Conservation (phyloP, 2,113 vertebrate genomes). For the Ia io region DNA sequence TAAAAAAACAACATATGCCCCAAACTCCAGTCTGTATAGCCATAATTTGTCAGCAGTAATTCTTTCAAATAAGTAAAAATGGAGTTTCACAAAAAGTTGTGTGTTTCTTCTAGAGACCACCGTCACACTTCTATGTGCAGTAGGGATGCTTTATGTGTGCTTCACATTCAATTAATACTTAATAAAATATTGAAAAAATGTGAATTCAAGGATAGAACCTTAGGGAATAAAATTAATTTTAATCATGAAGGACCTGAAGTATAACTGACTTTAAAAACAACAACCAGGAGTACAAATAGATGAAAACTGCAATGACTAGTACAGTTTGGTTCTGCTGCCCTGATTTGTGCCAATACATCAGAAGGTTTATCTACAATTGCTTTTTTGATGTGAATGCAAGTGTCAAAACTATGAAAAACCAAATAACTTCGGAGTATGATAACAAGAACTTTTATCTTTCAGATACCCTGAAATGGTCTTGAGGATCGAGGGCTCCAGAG, state of each 20-base stretch:
- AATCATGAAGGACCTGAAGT: not conserved
- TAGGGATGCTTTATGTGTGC: not conserved
- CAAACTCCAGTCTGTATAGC: not conserved
- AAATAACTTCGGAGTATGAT: not conserved
- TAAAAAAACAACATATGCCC: not conserved
- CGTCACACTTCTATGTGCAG: fast-evolving
- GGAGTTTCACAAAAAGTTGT: not conserved
- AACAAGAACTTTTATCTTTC: not conserved
- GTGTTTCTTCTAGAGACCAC: not conserved
- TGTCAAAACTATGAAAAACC: not conserved
- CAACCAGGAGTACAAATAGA: not conserved
- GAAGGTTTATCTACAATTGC: not conserved
- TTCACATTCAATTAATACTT: not conserved
- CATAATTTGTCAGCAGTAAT: not conserved
- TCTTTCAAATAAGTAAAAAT: not conserved
- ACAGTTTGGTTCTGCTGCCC: too few relatives aligned
- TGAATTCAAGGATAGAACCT: not conserved
- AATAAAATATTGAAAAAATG: not conserved
- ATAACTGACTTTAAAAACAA: not conserved
- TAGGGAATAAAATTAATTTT: not conserved
- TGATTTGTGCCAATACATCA: not conserved
- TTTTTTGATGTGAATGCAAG: not conserved
- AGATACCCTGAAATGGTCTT: not conserved
- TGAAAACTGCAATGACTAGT: not conserved
- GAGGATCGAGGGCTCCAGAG: not conserved